A percentile compares a stretch with the other conserved stretches of the same genome.
phyloP scores from a whole-genome alignment of 2,113 vertebrate genomes.

The Lathamus discolor region DNA sequence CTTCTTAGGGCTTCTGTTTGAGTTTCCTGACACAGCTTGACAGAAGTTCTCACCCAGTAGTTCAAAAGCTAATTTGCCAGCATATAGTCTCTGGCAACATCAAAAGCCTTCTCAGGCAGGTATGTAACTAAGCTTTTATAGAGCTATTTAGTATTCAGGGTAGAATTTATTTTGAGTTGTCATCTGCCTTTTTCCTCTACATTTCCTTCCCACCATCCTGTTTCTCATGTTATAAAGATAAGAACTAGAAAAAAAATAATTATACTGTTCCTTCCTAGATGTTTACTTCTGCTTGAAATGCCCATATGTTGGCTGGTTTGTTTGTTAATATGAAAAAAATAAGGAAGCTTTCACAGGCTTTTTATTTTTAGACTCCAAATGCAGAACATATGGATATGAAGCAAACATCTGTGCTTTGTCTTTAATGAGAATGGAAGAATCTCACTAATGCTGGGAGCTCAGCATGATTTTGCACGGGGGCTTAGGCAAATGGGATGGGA shows the following conservation, averaged over 20 bases:
- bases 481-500: not conserved
- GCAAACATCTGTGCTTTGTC: conserved; percentile 3
- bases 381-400: not conserved
- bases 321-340: not conserved
- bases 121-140: conserved; percentile 46
- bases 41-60: conserved; percentile 87
- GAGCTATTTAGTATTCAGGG: not conserved
- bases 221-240: not conserved
- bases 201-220: not conserved
- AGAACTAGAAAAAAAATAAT: not conserved
- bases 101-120: conserved; percentile 90
- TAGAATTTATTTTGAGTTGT: not conserved
- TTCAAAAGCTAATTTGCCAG: conserved; percentile 90
- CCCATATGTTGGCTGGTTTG: not conserved
- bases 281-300: not conserved
- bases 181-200: not conserved
- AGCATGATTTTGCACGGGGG: not conserved
- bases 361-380: not conserved
- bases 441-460: not conserved
- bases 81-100: conserved; percentile 86
- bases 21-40: conserved; percentile 96
- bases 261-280: not conserved
- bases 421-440: not conserved
- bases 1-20: conserved; percentile 90
- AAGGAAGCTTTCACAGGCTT: not conserved